Evolutionary conservation across 1,140 invertebrate genomes (phyloP), one percentile per base, ranked within the genome.

Genomic region (Drosophila quadrilineata): DNA sequence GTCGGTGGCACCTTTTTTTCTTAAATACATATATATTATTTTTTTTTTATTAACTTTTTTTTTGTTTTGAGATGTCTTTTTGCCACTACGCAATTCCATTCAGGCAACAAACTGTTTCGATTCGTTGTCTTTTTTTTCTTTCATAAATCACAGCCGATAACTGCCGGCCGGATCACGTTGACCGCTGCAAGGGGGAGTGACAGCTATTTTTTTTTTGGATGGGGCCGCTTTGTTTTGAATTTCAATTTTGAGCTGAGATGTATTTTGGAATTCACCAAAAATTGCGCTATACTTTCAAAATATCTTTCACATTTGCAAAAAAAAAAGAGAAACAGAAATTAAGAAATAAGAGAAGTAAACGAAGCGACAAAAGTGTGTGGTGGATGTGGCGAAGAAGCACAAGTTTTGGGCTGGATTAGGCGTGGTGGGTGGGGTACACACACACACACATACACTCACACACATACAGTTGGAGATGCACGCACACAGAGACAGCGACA

Each of bases 141-240:
- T 63, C 58, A 84, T 84, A 80, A 80, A 80, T 80, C 76, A 82
- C 46, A 49, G 43, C 67, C 60, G 57, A 53, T 59, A 67, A 75
- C 26, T 53, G 70, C 21, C 57, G 46, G 29, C 6, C 38, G 33
- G 24, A 17, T 21, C 35, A 29, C 28, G 19, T 14, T 8, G 8
- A 10, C 12, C 10, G 21, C 2, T 0, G 19, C 41, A 17, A 6
- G 19, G 48, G 12, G 3, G 49, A 12, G 19, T 9, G 16, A 10
- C 9, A n/a, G 29, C 10, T n/a, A n/a, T n/a, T n/a, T n/a, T n/a
- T n/a, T n/a, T n/a, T n/a, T n/a, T n/a, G n/a, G n/a, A n/a, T n/a
- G n/a, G n/a, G 21, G 45, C 14, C 3, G 28, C 46, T 52, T 48
- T 60, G 63, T 38, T 52, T 36, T 60, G 46, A 52, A 58, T 68